Base-by-base conservation (phyloP, 2,888 invertebrate species). In the Ectobius pallidus region DNA sequence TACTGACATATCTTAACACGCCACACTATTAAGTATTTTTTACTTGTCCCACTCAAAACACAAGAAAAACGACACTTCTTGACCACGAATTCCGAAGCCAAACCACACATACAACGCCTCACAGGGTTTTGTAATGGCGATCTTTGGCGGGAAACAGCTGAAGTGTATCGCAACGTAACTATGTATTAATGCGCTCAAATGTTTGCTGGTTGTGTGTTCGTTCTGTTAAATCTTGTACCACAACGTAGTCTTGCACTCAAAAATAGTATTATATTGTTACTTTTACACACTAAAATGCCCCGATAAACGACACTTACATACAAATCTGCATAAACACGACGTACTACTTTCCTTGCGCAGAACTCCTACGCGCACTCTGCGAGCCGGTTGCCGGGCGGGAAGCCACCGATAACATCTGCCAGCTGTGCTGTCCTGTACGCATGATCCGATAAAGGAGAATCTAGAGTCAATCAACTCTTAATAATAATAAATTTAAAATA, bases 81-180 rank as follows among this genome's bases (percentile, higher is more conserved):
- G 71, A 70, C 49, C 76, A 74, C 74, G 73, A 74, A 69, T 61
- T 70, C 71, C 52, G 32, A 69, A 44, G 72, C 85, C 84, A 84
- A 78, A 80, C 79, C 81, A 80, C 81, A 81, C 82, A 81, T 81
- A 81, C 82, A 81, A 82, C 82, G 81, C 82, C 82, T 81, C 81
- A 80, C 80, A 80, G 82, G 81, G 86, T 86, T 87, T 86, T 86
- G 87, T 87, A 87, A 87, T 87, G 87, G 87, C 86, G 86, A 83
- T 84, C 85, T 86, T 87, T 88, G 87, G 88, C 89, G 89, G 88
- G 89, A 89, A 89, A 89, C 88, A 89, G 88, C 88, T 89, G 87
- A 87, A 87, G 84, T 67, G 72, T 76, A 69, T 84, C 85, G 78
- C 81, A 79, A 79, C 79, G 79, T 77, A 70, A 72, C 34, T 76